Base-by-base conservation (phyloP, 2,797 vertebrate genomes). In the Parauchenoglanis punctatus region DNA sequence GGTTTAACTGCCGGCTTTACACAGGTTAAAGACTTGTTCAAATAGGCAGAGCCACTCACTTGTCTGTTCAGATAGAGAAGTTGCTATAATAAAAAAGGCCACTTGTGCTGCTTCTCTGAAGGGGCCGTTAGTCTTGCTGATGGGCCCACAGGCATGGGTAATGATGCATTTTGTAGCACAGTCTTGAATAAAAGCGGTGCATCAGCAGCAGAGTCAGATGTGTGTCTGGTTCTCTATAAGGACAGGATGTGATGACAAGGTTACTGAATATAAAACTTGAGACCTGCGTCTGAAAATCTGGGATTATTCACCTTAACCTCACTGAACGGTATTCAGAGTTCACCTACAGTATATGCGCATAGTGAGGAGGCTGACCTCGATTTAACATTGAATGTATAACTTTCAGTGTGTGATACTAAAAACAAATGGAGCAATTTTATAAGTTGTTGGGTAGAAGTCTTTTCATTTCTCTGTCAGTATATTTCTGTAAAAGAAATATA, bases 1-100 rank as follows among this genome's bases (percentile, higher is more conserved):
- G 46, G 61, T 67, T 83, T 83, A 67, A 83, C 81, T 67, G 81
- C 15, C 81, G 52, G 94, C 93, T 94, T 72, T 94, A 93, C 88
- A 91, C 88, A 92, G 93, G 94, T 96, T 95, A 95, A 96, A 95
- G 91, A 94, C 61, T 31, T 17, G 63, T 28, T 92, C 93, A 93
- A 93, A 93, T 92, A 84, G 86, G 52, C 89, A 3, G 49, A 46
- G 65, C 23, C 52, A 76, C 52, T 31, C 59, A 44, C 59, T 52
- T 52, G 81, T 67, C 81, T 65, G 25, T 49, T 83, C 23, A 2
- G 44, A 83, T 31, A 83, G 46, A 83, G 81, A 67, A 68, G 81
- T 52, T 28, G 17, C 44, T 49, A 4, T 52, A 52, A 83, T 83
- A 61, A 49, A 91, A 89, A 91, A 90, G 91, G 84, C 89, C 90